Base-by-base conservation (phyloP, 1,140 invertebrate genomes). In the Drosophila fuyamai region DNA sequence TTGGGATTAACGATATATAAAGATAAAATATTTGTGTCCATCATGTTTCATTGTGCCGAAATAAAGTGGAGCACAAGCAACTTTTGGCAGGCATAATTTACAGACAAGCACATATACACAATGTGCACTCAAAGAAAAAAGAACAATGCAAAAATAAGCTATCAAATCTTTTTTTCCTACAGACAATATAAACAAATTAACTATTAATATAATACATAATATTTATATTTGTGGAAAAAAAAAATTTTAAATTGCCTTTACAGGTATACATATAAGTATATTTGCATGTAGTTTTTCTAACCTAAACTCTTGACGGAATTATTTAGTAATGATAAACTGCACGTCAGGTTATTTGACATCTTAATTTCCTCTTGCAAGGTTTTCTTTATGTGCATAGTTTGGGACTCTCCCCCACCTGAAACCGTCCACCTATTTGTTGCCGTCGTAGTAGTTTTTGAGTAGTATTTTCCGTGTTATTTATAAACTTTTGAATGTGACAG, bases 381-480 rank as follows among this genome's bases (percentile, higher is more conserved):
- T 53, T 56, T 10, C 16, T 27, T 43, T 27, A 36, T 47, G 58
- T 68, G 47, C 36, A 13, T n/a, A 14, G 9, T 40, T 40, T 35
- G 41, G 43, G 4, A 13, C n/a, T 43, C 35, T 54, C 41, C 59
- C 35, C 46, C 70, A 58, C 63, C 65, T 67, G 40, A 44, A 47
- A 29, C 16, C 12, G n/a, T 27, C 57, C 18, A 23, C 29, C 48
- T 36, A 5, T 43, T 23, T 48, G 23, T 13, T 46, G 53, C 38
- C 41, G 71, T 57, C 29, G 47, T 38, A 32, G 54, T 81, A 65
- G 71, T 65, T 65, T 57, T 67, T 76, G 59, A 81, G 57, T 81
- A 81, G 79, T 81, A 77, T 81, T 81, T 81, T 78, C 68, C 56
- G 53, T 68, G 72, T 82, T 82, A 82, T 82, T 82, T 82, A 78